Conservation (phyloP, 1,140 invertebrate genomes). For the Drosophila obscura region DNA sequence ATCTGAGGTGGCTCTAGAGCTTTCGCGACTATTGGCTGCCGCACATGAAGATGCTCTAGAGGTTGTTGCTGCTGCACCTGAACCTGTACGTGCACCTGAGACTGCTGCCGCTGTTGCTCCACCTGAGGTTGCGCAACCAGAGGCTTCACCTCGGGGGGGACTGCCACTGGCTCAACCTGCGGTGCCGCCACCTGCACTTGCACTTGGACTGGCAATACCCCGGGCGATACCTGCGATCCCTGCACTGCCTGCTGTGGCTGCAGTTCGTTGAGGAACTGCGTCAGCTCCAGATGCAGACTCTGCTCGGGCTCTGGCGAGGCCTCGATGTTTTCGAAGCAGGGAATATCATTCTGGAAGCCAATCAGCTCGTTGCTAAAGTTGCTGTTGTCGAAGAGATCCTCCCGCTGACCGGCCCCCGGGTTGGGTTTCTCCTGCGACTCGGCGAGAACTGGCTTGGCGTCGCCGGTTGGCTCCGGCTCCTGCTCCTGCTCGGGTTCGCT, state of each 20-base stretch:
- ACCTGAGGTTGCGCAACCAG: neutral
- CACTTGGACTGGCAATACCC: neutral
- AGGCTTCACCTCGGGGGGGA: neutral
- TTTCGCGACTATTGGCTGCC: conserved; percentile 13
- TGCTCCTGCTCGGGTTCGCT: conserved; percentile 22
- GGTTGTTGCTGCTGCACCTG: conserved; percentile 20
- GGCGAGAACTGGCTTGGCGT: conserved; percentile 6
- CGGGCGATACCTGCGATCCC: neutral
- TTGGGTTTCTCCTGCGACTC: neutral
- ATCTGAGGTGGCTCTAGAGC: conserved; percentile 13
- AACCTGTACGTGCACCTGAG: neutral
- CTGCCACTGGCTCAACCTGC: too few species aligned
- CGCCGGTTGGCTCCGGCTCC: conserved; percentile 19
- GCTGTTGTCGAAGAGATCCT: conserved; percentile 56
- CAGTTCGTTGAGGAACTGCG: conserved; percentile 62
- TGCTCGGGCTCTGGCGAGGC: conserved; percentile 37
- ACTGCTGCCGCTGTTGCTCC: neutral
- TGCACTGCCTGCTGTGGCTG: conserved; percentile 34
- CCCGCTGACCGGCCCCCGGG: neutral
- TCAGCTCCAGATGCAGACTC: conserved; percentile 62
- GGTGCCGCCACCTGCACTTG: conserved; percentile 7
- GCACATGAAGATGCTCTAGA: conserved; percentile 7
- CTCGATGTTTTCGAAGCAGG: conserved; percentile 77
- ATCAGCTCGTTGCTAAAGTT: conserved; percentile 69
- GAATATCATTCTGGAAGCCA: conserved; percentile 80